Conservation (phyloP, 2,113 vertebrate genomes). For the Bufo bufo region DNA sequence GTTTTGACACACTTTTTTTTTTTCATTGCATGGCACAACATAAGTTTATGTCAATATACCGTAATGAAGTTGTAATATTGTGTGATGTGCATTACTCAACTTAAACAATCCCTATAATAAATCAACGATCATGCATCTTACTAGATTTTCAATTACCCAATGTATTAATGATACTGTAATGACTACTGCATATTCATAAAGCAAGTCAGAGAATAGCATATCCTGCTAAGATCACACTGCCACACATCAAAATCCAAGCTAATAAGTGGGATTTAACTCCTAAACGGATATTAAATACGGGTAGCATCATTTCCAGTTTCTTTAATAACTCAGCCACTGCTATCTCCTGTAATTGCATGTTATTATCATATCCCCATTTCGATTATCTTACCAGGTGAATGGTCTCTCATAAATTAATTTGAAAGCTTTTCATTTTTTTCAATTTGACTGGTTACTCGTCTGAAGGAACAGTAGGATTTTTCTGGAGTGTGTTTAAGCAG, state of each 20-base stretch:
- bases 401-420: slow-evolving; percentile 44
- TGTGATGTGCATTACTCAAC: too few relatives aligned
- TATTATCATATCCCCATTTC: slow-evolving; percentile 37
- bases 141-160: too few relatives aligned
- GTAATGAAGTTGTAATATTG: too few relatives aligned
- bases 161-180: too few relatives aligned
- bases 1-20: too few relatives aligned
- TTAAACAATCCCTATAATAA: too few relatives aligned
- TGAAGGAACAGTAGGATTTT: slow-evolving; percentile 11
- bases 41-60: too few relatives aligned
- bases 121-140: too few relatives aligned
- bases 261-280: not conserved
- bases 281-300: not conserved
- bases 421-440: slow-evolving; percentile 46
- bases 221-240: not conserved
- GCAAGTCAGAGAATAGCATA: not conserved
- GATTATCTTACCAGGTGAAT: slow-evolving; percentile 26
- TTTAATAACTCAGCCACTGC: not conserved
- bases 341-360: slow-evolving; percentile 44
- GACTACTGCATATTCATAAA: too few relatives aligned
- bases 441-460: slow-evolving; percentile 22
- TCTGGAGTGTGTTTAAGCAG: slow-evolving; percentile 43
- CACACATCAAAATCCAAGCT: not conserved
- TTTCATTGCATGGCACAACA: too few relatives aligned
- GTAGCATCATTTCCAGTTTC: not conserved